phyloP scores from a whole-genome alignment of 2,888 invertebrate species.

The Actias luna region DNA sequence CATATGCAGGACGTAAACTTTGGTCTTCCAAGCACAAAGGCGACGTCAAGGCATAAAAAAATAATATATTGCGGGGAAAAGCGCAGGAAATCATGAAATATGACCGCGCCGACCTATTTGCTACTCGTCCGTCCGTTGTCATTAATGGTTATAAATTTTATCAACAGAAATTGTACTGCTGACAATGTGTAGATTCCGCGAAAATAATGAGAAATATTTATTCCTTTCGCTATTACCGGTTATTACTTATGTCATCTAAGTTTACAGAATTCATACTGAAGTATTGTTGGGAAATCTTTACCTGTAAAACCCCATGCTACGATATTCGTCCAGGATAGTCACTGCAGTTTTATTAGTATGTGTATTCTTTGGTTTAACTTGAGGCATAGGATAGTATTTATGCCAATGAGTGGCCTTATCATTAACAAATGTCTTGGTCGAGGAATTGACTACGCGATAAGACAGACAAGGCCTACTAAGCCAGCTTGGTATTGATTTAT shows the following conservation, averaged over 20 bases:
- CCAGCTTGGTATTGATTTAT: no score
- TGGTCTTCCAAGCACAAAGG: slow-evolving; percentile 34
- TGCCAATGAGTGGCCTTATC: no score
- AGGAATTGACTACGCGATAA: no score
- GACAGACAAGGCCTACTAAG: no score
- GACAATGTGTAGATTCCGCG: slow-evolving; percentile 18
- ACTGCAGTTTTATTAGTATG: no score
- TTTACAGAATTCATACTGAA: background rate
- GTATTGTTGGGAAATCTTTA: background rate
- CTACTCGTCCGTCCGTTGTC: slow-evolving; percentile 54
- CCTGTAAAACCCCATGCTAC: no score
- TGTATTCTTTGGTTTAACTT: no score
- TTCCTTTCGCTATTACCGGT: background rate
- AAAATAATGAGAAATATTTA: background rate
- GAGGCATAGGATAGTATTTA: no score
- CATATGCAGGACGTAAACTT: slow-evolving; percentile 44
- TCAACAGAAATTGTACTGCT: slow-evolving; percentile 31
- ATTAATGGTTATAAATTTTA: slow-evolving; percentile 66
- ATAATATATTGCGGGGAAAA: slow-evolving; percentile 66
- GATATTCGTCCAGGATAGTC: no score
- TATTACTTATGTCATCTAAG: background rate
- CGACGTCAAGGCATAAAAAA: slow-evolving; percentile 40
- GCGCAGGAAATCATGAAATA: slow-evolving; percentile 71
- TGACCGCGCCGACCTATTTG: slow-evolving; percentile 53
- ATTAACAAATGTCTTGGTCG: no score